Evolutionary conservation across 2,888 invertebrate species (phyloP), one percentile per base, ranked within the genome.

Genomic region (Hyposoter didymator): DNA sequence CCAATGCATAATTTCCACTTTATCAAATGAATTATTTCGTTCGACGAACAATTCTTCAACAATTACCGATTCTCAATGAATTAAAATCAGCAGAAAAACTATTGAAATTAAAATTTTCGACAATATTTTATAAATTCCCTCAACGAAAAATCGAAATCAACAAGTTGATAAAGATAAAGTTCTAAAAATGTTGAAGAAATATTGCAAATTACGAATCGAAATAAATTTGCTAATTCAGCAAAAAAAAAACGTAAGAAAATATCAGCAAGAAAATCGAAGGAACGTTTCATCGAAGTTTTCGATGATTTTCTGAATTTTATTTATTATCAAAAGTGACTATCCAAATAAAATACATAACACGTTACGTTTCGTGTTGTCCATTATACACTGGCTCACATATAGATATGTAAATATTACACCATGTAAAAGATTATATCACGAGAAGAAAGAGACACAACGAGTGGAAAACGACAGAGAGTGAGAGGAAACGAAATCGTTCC

Each of bases 311-410:
- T 7, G 7, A 28, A 14, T 32, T 70, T 5, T 32, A 12, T 45
- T 14, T 55, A 80, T 49, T 62, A 64, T 76, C 35, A 76, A 76
- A 80, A 80, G 66, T 52, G 72, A 79, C 79, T 64, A 28, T 70
- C 39, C 52, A 28, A 45, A 52, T 70, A 70, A 55, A 82, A 39
- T 35, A 39, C 47, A 66, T 81, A 67, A 59, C 69, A 22, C 47
- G 62, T 52, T n/a, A n/a, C 45, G 47, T 49, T 45, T 70, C 19
- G 35, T 39, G 35, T 6, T 55, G 35, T 72, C 52, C 52, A 72
- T 52, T 19, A 52, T 6, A 52, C 39, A 52, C 32, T 35, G n/a
- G 35, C 2, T 52, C 19, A 35, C 28, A 17, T 8, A 28, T 47
- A 22, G n/a, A 19, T 35, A 19, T 39, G 17, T 72, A 19, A 35